Base-by-base conservation (phyloP, 2,888 invertebrate species). In the Plebejus argus region DNA sequence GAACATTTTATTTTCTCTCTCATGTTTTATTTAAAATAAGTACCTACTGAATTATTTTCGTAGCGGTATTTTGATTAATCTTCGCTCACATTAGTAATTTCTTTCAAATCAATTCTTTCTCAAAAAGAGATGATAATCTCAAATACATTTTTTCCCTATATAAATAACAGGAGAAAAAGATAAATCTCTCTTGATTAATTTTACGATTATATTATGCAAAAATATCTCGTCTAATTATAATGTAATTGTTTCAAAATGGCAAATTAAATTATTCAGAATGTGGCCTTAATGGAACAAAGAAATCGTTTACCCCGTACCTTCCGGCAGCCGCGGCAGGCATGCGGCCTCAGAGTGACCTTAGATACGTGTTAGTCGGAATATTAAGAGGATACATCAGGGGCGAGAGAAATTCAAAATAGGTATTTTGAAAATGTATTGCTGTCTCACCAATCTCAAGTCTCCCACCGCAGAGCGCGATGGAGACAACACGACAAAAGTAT, bases 231-330 rank as follows among this genome's bases (percentile, higher is more conserved):
- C 66, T 28, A 66, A 28, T 66, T 66, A 66, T 66, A 66, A 5
- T 15, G 28, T 66, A 66, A 66, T 66, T 66, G 15, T 33, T 66
- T 33, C 28, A 66, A 66, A 66, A 28, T 33, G 28, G 66, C 15
- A 66, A 72, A 72, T 39, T 72, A 72, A 45, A 72, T 66, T 66
- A 66, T 66, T 66, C 28, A 72, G 45, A 72, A 45, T 72, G 45
- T 72, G 72, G 45, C 72, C 72, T 72, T 72, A 72, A 23, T 72
- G 39, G 12, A 49, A 72, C 72, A 72, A 72, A 72, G 72, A 39
- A 45, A 72, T 39, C 72, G 20, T 45, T 72, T 72, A 45, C 39
- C 72, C 72, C 12, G 72, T 39, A 20, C 20, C 72, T 72, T 72
- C 72, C 72, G 72, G 39, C 72, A 45, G 71, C 12, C 66, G 45